phyloP scores from a whole-genome alignment of 30 jellyfish, hydroid and myxozoan genomes.

The Aurelia sp. region DNA sequence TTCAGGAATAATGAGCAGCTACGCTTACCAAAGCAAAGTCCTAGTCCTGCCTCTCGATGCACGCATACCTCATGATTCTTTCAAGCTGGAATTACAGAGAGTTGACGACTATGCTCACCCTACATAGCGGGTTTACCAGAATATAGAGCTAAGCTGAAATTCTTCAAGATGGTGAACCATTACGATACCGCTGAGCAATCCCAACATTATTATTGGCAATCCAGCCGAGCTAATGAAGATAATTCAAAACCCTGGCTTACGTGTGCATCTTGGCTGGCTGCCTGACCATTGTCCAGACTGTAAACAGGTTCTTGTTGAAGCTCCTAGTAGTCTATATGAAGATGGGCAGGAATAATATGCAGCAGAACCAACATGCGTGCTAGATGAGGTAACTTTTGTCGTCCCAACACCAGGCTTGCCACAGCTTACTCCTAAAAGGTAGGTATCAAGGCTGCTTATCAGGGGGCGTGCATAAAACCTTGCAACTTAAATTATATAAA shows the following conservation, averaged over 20 bases:
- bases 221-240: background rate
- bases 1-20: too few species aligned
- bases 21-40: too few species aligned
- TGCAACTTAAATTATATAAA: too few species aligned
- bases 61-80: too few species aligned
- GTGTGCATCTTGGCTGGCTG: conserved; percentile 75
- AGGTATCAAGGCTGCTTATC: too few species aligned
- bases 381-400: conserved; percentile 37
- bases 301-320: conserved; percentile 63
- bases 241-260: conserved; percentile 44
- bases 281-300: conserved; percentile 81
- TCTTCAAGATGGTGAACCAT: too few species aligned
- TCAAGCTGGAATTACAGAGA: too few species aligned
- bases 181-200: background rate
- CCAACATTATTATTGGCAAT: background rate
- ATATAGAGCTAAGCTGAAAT: too few species aligned
- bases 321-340: conserved; percentile 68
- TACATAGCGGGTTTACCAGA: too few species aligned
- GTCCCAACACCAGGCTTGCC: conserved; percentile 66
- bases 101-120: too few species aligned
- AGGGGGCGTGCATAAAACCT: too few species aligned
- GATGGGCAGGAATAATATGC: conserved; percentile 76
- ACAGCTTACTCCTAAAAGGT: conserved; percentile 65
- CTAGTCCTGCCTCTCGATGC: too few species aligned
- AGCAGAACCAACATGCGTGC: conserved; percentile 35